phyloP scores from a whole-genome alignment of 2,113 vertebrate species.

The Prionailurus viverrinus region DNA sequence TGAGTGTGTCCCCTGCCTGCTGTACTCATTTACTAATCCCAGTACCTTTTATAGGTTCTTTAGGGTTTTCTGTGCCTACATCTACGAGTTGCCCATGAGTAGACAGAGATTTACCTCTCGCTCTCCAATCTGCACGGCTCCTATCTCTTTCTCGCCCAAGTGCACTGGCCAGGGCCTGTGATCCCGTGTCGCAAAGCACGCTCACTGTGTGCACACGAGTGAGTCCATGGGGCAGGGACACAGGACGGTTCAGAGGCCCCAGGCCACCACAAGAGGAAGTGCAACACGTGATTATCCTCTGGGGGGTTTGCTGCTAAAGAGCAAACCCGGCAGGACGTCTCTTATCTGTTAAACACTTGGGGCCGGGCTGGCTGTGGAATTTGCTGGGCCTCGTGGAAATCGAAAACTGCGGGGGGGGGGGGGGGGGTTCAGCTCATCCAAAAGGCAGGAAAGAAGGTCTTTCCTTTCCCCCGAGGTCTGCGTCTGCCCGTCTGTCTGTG shows the following conservation, averaged over 20 bases:
- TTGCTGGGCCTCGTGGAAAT: background rate
- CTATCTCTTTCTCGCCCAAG: background rate
- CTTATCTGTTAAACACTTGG: background rate
- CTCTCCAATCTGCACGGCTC: background rate
- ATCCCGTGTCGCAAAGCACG: background rate
- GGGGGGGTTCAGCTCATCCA: background rate
- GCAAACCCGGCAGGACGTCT: background rate
- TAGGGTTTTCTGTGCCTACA: background rate
- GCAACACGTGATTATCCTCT: background rate
- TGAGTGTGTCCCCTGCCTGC: background rate
- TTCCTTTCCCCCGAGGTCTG: background rate
- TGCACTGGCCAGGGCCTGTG: background rate
- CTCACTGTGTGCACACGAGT: fast-evolving
- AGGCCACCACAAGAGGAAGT: background rate
- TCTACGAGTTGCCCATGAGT: background rate
- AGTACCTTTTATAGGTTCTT: background rate
- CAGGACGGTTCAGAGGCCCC: background rate
- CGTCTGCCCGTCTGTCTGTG: background rate
- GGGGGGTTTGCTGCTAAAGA: background rate
- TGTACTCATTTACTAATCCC: background rate
- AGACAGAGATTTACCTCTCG: background rate
- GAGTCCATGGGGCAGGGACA: fast-evolving
- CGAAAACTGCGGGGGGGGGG: background rate
- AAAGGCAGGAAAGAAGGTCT: background rate
- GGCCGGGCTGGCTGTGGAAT: background rate